Percentiles rank a stretch among this genome's conserved stretches.
Conservation (phyloP, 2,113 vertebrate species). For the Cygnus buccinator region DNA sequence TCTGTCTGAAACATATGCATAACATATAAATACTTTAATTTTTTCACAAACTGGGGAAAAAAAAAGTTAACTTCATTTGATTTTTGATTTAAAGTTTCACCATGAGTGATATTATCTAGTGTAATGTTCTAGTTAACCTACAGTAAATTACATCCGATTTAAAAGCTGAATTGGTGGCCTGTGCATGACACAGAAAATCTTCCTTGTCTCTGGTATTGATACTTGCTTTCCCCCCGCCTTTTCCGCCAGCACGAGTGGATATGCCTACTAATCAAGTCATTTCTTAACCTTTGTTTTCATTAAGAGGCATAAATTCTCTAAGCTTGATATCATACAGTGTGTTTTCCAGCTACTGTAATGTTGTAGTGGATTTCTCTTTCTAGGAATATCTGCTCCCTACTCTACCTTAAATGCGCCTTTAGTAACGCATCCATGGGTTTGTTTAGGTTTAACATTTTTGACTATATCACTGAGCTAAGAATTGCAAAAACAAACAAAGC, state of each 20-base stretch:
- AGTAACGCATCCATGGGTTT: background rate
- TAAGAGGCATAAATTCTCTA: background rate
- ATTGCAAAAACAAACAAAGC: background rate
- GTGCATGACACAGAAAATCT: background rate
- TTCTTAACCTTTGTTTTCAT: background rate
- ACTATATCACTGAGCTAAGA: background rate
- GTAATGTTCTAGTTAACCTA: background rate
- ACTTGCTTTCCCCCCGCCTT: background rate
- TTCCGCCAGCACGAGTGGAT: background rate
- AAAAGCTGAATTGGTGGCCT: background rate
- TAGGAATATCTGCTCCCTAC: background rate
- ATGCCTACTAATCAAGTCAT: background rate
- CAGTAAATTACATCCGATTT: background rate
- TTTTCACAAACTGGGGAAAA: background rate
- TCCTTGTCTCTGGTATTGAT: background rate
- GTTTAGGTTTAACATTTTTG: background rate
- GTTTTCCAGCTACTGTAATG: background rate
- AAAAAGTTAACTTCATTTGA: rapidly evolving
- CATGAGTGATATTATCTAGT: background rate
- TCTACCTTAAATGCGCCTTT: background rate
- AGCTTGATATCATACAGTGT: background rate
- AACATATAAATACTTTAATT: background rate
- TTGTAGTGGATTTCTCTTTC: background rate
- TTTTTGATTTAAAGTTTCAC: background rate
- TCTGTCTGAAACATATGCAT: background rate